phyloP scores from a whole-genome alignment of 2,113 vertebrate species.

The Dinomys branickii region DNA sequence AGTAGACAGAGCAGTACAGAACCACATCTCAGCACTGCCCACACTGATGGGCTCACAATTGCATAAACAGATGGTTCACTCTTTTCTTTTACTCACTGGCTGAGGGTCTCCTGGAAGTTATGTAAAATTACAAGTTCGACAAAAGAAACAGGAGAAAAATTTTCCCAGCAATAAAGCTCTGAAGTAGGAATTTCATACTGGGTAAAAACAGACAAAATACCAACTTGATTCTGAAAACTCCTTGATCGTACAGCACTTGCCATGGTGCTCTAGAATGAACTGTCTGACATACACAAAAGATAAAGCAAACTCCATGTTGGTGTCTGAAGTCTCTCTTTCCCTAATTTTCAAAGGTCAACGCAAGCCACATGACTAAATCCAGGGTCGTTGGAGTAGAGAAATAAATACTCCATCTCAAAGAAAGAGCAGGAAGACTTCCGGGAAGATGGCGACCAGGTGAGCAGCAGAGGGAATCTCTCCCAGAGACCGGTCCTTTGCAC shows the following conservation, averaged over 20 bases:
- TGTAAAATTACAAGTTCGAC: neutral
- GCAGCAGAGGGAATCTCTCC: too few relatives aligned
- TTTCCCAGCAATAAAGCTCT: neutral
- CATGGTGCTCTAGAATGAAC: neutral
- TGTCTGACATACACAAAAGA: neutral
- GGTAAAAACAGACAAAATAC: neutral
- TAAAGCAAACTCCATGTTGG: neutral
- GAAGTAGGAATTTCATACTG: neutral
- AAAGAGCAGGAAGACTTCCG: too few relatives aligned
- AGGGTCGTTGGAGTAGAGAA: neutral
- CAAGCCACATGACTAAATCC: neutral
- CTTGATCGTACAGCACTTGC: neutral
- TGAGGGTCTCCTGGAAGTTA: neutral
- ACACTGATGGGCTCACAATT: neutral
- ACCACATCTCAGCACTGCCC: neutral
- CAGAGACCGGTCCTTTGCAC: too few relatives aligned
- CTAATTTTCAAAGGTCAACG: neutral
- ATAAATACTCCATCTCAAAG: neutral
- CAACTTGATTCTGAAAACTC: neutral
- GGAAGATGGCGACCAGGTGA: too few relatives aligned
- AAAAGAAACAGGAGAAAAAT: neutral
- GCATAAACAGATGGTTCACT: neutral
- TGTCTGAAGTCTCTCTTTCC: neutral
- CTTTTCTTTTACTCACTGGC: neutral
- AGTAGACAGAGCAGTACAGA: accelerated